Base-by-base conservation (phyloP, 1,140 invertebrate species). In the Zaprionus ghesquierei region DNA sequence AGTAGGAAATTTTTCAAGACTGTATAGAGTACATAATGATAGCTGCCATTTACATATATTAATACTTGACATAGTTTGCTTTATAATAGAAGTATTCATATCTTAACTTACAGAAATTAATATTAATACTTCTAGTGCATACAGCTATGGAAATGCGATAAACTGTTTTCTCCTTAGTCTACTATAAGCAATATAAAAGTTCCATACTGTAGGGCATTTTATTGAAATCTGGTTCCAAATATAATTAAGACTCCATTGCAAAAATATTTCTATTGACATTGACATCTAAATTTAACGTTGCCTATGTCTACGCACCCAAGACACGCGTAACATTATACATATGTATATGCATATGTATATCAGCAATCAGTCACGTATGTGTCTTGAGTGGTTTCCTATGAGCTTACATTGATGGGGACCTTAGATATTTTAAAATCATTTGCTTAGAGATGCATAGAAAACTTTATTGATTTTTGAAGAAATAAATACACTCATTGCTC, bases 361-460 rank as follows among this genome's bases (percentile, higher is more conserved):
- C 54, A 51, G 58, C 61, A 65, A n/a, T 64, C 56, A 33, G 74
- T 73, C 74, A 76, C 74, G 74, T 76, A 73, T 59, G 27, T 51
- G 22, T 33, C 29, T 46, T 49, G 25, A 49, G 50, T 55, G 61
- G 2, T 13, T 56, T 44, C 5, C 12, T 27, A 55, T 71, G 18
- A 61, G 3, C 38, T 69, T 18, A 29, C 38, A 12, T 6, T 6
- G 25, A 3, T 12, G 3, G 23, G 33, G 41, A 2, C 27, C 12
- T 29, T 12, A 1, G 12, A 12, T 18, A 25, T 25, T 31, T 12
- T 18, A 4, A 15, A 23, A 25, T 5, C 12, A 5, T 6, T 60
- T 49, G 18, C 10, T 3, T 10, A 15, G 2, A 25, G 1, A 27
- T 8, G 2, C 10, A n/a, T 51, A 2, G n/a, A 8, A 15, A 38